Conservation (phyloP, 92 coral and sea anemone genomes). For the Actinostola sp. region DNA sequence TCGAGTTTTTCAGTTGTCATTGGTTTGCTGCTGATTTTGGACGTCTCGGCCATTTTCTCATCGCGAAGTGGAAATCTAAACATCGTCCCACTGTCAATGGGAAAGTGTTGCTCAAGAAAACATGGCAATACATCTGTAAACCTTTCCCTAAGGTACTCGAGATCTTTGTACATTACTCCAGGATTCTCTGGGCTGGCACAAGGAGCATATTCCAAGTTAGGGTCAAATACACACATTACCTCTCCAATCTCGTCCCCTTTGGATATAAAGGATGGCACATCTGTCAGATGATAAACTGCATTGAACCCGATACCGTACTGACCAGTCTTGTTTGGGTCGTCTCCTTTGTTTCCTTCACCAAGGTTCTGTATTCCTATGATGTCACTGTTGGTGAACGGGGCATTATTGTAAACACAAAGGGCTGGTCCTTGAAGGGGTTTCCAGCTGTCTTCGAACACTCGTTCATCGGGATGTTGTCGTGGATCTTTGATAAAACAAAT, state of each 20-base stretch:
- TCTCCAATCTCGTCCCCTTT: slow-evolving; percentile 75
- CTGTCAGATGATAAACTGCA: slow-evolving; percentile 89
- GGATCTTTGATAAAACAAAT: slow-evolving; percentile 75
- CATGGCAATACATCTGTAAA: slow-evolving; percentile 73
- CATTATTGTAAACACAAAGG: slow-evolving; percentile 82
- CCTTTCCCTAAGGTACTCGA: slow-evolving; percentile 23
- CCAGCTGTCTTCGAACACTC: slow-evolving; percentile 73
- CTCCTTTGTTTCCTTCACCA: slow-evolving; percentile 86
- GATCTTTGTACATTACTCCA: slow-evolving; percentile 55
- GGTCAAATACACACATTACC: slow-evolving; percentile 80
- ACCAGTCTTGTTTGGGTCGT: slow-evolving; percentile 91
- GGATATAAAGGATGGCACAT: slow-evolving; percentile 80
- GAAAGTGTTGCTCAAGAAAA: slow-evolving; percentile 62
- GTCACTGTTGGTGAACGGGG: slow-evolving; percentile 69
- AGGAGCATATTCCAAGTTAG: slow-evolving; percentile 69
- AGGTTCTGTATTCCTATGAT: slow-evolving; percentile 82
- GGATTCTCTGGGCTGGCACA: slow-evolving; percentile 64
- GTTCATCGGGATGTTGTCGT: slow-evolving; percentile 38
- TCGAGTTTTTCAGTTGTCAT: slow-evolving; percentile 35
- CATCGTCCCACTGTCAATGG: slow-evolving; percentile 62
- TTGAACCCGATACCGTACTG: slow-evolving; percentile 94
- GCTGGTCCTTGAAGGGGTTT: slow-evolving; percentile 88
- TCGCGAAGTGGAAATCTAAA: slow-evolving; percentile 80
- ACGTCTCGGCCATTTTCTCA: slow-evolving; percentile 40
- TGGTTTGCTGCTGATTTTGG: slow-evolving; percentile 38